A percentile compares a stretch with the other conserved stretches of the same genome.
Evolutionary conservation across 2,888 invertebrate species (phyloP).

Genomic region (Melanophora roralis): DNA sequence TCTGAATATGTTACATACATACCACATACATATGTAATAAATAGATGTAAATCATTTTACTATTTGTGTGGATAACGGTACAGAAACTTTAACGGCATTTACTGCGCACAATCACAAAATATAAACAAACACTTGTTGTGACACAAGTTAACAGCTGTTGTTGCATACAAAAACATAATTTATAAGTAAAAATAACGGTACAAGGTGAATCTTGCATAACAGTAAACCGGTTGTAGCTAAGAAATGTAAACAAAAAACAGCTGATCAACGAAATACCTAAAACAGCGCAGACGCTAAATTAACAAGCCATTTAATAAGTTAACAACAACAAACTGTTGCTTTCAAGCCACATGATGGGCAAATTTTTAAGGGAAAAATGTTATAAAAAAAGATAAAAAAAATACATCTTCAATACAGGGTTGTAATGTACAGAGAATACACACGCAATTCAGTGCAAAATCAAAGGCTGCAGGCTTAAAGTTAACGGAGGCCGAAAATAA

Average conservation of each 20-base stretch:
- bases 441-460: constrained; percentile 43
- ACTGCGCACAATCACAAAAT: neutral
- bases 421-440: constrained; percentile 49
- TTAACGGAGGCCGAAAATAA: neutral
- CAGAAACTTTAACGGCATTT: neutral
- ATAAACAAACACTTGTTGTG: constrained; percentile 28
- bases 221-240: neutral
- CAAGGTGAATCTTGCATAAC: neutral
- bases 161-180: neutral
- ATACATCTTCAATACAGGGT: constrained; percentile 10
- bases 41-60: neutral
- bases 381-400: too few species aligned
- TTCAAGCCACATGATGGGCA: constrained; percentile 25
- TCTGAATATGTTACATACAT: too few species aligned
- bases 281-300: constrained; percentile 47
- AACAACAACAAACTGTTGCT: constrained; percentile 51
- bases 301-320: neutral
- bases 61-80: neutral
- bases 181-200: neutral
- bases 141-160: neutral
- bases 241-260: constrained; percentile 39
- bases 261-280: neutral
- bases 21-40: too few species aligned
- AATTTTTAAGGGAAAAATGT: neutral
- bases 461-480: neutral